These are phyloP conservation scores for Dromococcyx pavoninus DNA, from an alignment of 2,797 vertebrate genomes.

Conservation along the genomic window DNA sequence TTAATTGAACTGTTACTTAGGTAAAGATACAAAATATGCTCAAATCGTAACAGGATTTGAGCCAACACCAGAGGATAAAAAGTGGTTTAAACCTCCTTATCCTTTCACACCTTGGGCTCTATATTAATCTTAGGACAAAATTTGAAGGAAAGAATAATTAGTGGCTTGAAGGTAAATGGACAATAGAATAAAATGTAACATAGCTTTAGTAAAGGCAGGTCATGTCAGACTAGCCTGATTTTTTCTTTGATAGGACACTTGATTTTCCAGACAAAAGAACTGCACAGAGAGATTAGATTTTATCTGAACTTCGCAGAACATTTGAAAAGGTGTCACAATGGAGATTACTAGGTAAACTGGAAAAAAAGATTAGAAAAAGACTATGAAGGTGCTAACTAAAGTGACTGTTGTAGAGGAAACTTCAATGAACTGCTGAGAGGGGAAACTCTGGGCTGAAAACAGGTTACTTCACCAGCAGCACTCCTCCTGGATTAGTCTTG, in stretches of 20 bases:
- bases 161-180: background rate
- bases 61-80: background rate
- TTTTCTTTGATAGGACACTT: conserved; percentile 16
- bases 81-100: background rate
- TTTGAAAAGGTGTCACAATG: conserved; percentile 31
- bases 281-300: conserved; percentile 45
- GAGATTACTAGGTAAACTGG: conserved; percentile 6
- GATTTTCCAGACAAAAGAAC: conserved; percentile 62
- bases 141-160: conserved; percentile 23
- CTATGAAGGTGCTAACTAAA: background rate
- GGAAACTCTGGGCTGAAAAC: background rate
- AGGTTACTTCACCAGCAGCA: background rate
- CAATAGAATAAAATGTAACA: conserved; percentile 29
- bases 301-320: conserved; percentile 58
- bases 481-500: background rate
- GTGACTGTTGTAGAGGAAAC: background rate
- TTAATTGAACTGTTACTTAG: background rate
- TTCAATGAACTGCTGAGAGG: background rate
- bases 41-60: background rate
- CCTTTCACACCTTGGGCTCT: background rate
- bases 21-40: background rate
- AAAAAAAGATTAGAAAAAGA: background rate
- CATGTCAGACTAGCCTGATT: conserved; percentile 59
- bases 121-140: background rate
- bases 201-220: conserved; percentile 13